Evolutionary conservation across 2,888 invertebrate species (phyloP).

Genomic region (Athalia circularis): DNA sequence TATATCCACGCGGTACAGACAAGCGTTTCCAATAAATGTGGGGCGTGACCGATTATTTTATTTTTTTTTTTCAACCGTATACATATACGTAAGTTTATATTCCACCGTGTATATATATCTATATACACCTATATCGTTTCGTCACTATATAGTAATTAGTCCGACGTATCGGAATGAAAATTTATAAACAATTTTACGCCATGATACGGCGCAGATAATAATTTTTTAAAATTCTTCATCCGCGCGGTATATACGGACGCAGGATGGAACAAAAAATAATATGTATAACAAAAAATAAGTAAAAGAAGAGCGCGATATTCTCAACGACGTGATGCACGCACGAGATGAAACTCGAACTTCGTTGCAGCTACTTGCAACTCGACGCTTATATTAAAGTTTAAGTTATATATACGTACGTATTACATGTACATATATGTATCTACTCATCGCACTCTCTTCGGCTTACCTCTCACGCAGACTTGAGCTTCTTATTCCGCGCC

Average conservation of each 20-base stretch:
- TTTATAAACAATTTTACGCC: no score
- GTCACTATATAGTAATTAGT: neutral
- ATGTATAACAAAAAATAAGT: no score
- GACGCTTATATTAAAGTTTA: neutral
- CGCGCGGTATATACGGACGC: neutral
- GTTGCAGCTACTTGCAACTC: neutral
- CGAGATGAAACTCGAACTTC: conserved; percentile 15
- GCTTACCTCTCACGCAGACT: neutral
- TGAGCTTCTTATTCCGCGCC: neutral
- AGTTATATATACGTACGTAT: neutral
- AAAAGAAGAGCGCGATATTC: no score
- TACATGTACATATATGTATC: conserved; percentile 21
- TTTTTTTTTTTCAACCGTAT: neutral
- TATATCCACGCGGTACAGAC: no score
- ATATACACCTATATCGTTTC: neutral
- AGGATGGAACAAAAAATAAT: neutral
- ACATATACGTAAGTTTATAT: neutral
- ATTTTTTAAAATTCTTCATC: neutral
- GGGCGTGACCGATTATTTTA: conserved; percentile 41
- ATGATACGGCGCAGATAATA: no score
- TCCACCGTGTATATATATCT: neutral
- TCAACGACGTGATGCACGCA: neutral
- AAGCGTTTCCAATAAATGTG: neutral
- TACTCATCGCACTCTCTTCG: conserved; percentile 38
- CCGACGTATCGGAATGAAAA: neutral